phyloP scores from a whole-genome alignment of 2,113 vertebrate genomes.

The Eurypyga helias region DNA sequence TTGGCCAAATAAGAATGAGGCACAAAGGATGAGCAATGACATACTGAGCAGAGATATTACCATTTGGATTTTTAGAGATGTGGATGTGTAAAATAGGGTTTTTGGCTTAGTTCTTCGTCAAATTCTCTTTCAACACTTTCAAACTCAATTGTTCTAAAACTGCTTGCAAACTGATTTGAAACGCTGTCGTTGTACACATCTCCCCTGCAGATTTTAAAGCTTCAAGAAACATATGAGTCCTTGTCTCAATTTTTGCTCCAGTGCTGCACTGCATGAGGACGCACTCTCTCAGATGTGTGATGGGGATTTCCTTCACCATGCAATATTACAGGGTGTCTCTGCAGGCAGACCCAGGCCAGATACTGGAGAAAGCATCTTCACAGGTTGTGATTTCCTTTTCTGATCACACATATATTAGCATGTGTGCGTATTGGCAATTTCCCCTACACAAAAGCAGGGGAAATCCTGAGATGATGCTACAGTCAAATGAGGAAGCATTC shows the following conservation, averaged over 20 bases:
- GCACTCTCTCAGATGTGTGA: neutral
- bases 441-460: neutral
- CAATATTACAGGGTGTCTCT: neutral
- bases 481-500: neutral
- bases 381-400: neutral
- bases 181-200: neutral
- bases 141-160: neutral
- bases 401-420: neutral
- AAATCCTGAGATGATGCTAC: neutral
- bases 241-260: neutral
- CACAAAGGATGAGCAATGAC: neutral
- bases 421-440: neutral
- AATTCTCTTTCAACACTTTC: neutral
- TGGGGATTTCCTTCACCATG: neutral
- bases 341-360: neutral
- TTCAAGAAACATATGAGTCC: neutral
- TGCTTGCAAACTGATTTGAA: neutral
- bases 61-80: neutral
- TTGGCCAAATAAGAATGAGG: neutral
- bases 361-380: neutral
- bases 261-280: neutral
- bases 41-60: neutral
- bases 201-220: neutral
- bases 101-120: neutral
- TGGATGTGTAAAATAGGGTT: neutral